Evolutionary conservation across 2,888 invertebrate species (phyloP).

Genomic region (Philhelius pedissequus): DNA sequence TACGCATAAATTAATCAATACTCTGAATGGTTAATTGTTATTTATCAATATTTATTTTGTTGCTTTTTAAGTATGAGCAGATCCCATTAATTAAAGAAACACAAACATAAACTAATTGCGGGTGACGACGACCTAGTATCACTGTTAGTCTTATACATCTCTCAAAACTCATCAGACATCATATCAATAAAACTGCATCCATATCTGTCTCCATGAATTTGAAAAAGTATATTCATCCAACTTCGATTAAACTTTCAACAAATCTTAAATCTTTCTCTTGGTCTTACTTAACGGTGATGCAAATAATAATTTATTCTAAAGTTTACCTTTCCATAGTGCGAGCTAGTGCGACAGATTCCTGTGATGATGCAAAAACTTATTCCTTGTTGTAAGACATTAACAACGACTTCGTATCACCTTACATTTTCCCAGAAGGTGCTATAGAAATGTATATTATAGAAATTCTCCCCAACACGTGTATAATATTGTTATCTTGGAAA

Average conservation of each 20-base stretch:
- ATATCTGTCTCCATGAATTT: neutral
- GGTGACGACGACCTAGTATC: too few species aligned
- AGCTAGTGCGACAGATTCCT: neutral
- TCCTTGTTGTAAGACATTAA: neutral
- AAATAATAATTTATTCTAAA: neutral
- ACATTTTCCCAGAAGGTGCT: neutral
- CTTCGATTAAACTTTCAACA: neutral
- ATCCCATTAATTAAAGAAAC: too few species aligned
- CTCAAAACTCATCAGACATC: neutral
- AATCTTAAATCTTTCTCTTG: neutral
- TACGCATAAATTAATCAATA: too few species aligned
- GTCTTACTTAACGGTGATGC: neutral
- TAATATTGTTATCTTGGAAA: conserved; percentile 1
- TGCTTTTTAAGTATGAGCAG: too few species aligned
- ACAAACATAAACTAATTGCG: too few species aligned
- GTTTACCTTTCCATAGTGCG: neutral
- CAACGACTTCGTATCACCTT: neutral
- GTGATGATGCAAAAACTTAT: neutral
- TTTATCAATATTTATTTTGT: too few species aligned
- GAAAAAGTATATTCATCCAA: neutral
- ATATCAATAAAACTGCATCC: neutral
- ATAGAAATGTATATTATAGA: too few species aligned
- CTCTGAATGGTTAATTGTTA: too few species aligned
- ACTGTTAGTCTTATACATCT: neutral
- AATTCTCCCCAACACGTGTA: neutral